Evolutionary conservation across 1,140 invertebrate genomes (phyloP).

Genomic region (Papilio helenus): DNA sequence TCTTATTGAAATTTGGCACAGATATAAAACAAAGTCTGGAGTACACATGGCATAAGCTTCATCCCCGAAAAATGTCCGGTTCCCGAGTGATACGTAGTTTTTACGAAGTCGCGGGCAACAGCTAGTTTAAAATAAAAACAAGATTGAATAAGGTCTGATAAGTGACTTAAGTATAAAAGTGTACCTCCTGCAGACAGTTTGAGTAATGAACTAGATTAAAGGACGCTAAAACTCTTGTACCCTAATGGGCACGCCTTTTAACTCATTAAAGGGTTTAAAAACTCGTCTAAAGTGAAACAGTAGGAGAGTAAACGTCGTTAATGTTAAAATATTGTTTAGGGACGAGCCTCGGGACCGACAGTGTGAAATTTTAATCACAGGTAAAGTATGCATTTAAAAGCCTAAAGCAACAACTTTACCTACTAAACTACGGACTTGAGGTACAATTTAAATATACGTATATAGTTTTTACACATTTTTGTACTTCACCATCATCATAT

Average conservation of each 20-base stretch:
- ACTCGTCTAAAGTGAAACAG: conserved; percentile 40
- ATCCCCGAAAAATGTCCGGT: no score
- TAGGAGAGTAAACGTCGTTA: conserved; percentile 40
- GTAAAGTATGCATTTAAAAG: conserved; percentile 38
- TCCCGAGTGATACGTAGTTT: no score
- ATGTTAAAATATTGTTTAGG: conserved; percentile 38
- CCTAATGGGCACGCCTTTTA: conserved; percentile 38
- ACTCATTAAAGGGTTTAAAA: conserved; percentile 41
- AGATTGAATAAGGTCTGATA: conserved; percentile 18
- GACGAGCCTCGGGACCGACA: conserved; percentile 32
- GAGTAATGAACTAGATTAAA: conserved; percentile 39
- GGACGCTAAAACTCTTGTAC: conserved; percentile 36
- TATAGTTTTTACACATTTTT: no score
- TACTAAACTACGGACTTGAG: conserved; percentile 19
- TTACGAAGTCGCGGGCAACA: no score
- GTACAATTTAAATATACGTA: not conserved
- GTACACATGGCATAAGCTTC: no score
- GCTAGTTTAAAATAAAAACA: not conserved
- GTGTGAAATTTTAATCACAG: conserved; percentile 41
- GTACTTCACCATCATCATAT: no score
- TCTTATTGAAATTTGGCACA: no score
- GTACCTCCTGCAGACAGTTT: conserved; percentile 18
- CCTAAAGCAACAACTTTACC: conserved; percentile 28
- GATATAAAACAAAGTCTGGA: no score
- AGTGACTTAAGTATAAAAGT: conserved; percentile 31